Evolutionary conservation across 37 sponge, comb jelly and placozoan species (phyloP).

Genomic region (Haliclona indistincta): DNA sequence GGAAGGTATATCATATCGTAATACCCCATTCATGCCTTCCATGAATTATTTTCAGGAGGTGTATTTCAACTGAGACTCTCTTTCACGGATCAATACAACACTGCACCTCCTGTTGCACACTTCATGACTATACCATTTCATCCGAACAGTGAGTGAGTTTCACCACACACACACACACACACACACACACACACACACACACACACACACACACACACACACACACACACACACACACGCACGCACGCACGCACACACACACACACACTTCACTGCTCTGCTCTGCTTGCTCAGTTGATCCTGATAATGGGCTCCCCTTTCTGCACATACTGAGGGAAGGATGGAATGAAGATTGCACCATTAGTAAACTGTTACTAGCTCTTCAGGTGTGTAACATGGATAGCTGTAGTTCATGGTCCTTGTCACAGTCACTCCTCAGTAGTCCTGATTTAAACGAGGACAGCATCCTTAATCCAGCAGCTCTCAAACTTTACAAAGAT

Average conservation of each 20-base stretch:
- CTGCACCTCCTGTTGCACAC: slow-evolving; percentile 56
- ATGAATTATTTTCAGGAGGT: slow-evolving; percentile 45
- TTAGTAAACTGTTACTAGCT: slow-evolving; percentile 18
- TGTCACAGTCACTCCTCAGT: slow-evolving; percentile 46
- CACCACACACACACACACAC: neutral
- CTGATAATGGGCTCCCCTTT: slow-evolving; percentile 33
- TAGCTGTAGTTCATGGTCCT: neutral
- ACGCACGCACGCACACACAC: neutral
- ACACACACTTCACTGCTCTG: neutral
- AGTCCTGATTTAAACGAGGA: slow-evolving; percentile 63
- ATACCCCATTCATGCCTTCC: neutral
- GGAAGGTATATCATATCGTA: slow-evolving; percentile 60
- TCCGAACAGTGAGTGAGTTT: slow-evolving; percentile 83
- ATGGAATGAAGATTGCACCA: slow-evolving; percentile 43
- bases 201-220: neutral
- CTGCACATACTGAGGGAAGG: slow-evolving; percentile 18
- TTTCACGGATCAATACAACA: slow-evolving; percentile 75
- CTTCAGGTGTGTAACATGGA: slow-evolving; percentile 27
- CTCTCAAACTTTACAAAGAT: slow-evolving; percentile 40
- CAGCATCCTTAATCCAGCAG: slow-evolving; percentile 55
- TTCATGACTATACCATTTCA: slow-evolving; percentile 91
- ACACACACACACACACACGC: neutral
- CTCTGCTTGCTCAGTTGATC: slow-evolving; percentile 33
- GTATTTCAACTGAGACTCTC: slow-evolving; percentile 49
- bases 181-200: neutral